These are phyloP conservation scores for Temnothorax ravouxi DNA, from an alignment of 2,888 invertebrate genomes.

Conservation along the genomic window DNA sequence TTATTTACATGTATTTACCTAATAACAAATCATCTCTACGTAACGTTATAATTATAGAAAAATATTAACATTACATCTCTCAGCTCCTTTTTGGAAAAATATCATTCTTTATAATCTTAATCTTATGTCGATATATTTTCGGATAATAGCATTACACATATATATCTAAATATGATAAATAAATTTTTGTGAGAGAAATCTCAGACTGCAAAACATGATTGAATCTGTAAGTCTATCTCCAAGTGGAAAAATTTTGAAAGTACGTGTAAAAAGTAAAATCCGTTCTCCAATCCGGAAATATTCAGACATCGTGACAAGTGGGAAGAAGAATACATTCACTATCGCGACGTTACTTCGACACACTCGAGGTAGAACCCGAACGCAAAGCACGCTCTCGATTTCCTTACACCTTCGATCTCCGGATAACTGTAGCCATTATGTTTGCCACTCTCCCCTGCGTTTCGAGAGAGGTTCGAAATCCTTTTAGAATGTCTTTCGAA, in stretches of 20 bases:
- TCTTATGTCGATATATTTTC: neutral
- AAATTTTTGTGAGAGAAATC: neutral
- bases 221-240: neutral
- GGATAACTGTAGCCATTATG: conserved; percentile 59
- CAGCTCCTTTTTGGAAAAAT: neutral
- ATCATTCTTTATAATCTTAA: neutral
- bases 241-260: neutral
- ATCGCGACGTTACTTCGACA: neutral
- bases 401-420: conserved; percentile 21
- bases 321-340: conserved; percentile 1
- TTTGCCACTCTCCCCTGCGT: conserved; percentile 66
- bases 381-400: conserved; percentile 39
- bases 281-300: neutral
- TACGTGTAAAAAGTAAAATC: neutral
- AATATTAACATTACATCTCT: neutral
- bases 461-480: conserved; percentile 65
- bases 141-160: neutral
- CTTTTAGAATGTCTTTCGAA: conserved; percentile 61
- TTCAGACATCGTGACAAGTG: neutral
- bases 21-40: neutral
- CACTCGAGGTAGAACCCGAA: conserved; percentile 1
- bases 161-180: neutral
- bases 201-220: neutral
- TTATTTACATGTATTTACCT: neutral
- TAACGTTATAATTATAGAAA: neutral